These are phyloP conservation scores for Dasyornis broadbenti DNA, from an alignment of 2,113 vertebrate genomes.

Conservation along the genomic window DNA sequence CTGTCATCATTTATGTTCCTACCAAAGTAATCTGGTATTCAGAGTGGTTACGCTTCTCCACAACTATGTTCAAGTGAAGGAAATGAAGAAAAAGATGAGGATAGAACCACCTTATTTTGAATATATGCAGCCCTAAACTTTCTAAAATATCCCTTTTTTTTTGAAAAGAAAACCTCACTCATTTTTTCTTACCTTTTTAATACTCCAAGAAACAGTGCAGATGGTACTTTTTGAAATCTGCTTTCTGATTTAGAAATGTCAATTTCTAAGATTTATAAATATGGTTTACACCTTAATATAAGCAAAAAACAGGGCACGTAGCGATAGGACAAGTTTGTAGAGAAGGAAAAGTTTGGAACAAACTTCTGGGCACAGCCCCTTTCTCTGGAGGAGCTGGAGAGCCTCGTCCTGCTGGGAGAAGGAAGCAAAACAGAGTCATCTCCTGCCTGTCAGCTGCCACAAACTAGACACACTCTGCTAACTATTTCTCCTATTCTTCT, in stretches of 20 bases:
- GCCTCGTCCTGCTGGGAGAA: not conserved
- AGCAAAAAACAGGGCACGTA: not conserved
- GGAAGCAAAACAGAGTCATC: not conserved
- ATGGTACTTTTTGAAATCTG: not conserved
- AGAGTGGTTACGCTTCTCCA: conserved; percentile 46
- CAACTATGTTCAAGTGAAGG: conserved; percentile 42
- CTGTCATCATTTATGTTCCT: conserved; percentile 45
- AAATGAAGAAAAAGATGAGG: conserved; percentile 42
- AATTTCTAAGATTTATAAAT: not conserved
- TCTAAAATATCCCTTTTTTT: not conserved
- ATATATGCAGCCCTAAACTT: not conserved
- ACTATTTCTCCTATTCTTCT: not conserved
- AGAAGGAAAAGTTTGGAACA: not conserved
- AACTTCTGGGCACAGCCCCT: not conserved
- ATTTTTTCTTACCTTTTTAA: not conserved
- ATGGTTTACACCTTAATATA: not conserved
- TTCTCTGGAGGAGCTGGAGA: not conserved
- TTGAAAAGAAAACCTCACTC: not conserved
- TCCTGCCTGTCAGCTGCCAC: not conserved
- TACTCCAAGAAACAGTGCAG: not conserved
- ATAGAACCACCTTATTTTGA: conserved; percentile 7
- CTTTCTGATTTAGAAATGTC: not conserved
- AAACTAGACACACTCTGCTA: not conserved
- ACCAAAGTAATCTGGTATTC: conserved; percentile 46
- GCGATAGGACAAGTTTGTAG: not conserved